phyloP scores from a whole-genome alignment of 1,140 invertebrate genomes.

The Aphelenchoides avenae region DNA sequence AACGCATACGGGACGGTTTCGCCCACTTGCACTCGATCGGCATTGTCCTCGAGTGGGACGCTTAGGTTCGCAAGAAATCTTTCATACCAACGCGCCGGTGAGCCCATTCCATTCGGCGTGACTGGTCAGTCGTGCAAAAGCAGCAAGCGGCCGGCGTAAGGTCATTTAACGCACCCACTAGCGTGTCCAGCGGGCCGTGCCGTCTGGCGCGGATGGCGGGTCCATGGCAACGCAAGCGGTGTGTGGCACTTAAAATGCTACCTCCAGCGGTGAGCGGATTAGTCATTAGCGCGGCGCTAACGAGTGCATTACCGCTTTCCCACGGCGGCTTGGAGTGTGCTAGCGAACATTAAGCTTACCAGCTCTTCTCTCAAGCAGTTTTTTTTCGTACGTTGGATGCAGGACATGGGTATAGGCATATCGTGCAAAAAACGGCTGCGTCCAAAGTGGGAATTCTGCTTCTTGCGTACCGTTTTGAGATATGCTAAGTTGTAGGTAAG shows the following conservation, averaged over 20 bases:
- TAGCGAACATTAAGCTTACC: too few species aligned
- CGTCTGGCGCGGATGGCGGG: not conserved
- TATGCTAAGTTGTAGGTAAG: too few species aligned
- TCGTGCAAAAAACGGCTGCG: too few species aligned
- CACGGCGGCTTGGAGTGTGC: too few species aligned
- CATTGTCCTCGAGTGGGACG: slow-evolving; percentile 18
- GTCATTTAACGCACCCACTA: not conserved
- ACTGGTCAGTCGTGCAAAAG: not conserved
- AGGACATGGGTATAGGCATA: too few species aligned
- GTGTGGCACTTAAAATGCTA: not conserved
- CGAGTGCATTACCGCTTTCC: too few species aligned
- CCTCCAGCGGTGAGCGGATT: not conserved
- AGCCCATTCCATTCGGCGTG: not conserved
- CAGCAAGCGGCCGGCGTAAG: not conserved
- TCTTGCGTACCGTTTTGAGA: too few species aligned
- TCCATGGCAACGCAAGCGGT: slow-evolving; percentile 8
- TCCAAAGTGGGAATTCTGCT: too few species aligned
- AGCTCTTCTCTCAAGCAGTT: too few species aligned
- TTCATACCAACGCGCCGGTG: slow-evolving; percentile 9
- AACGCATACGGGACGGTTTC: slow-evolving; percentile 17
- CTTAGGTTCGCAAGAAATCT: slow-evolving; percentile 4
- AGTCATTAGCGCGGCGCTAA: too few species aligned
- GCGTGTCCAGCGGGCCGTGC: not conserved
- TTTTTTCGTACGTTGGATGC: too few species aligned
- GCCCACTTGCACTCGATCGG: slow-evolving; percentile 6